phyloP scores from a whole-genome alignment of 2,888 invertebrate genomes.

The Polietes domitor region DNA sequence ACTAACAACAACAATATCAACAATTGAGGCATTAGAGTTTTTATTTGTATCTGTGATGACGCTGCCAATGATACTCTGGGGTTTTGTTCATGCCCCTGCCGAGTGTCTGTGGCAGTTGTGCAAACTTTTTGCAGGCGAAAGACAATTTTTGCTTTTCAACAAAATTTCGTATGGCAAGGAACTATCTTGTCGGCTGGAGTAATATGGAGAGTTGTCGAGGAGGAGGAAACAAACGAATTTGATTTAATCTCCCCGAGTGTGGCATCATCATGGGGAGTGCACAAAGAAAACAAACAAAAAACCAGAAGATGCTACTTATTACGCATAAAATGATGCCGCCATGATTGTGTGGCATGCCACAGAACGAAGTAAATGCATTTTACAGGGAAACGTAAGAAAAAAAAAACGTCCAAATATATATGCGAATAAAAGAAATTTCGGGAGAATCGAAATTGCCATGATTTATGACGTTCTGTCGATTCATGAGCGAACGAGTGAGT shows the following conservation, averaged over 20 bases:
- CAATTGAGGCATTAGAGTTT: slow-evolving; percentile 22
- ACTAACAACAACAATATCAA: slow-evolving; percentile 13
- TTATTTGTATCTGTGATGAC: not conserved
- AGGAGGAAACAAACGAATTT: slow-evolving; percentile 7
- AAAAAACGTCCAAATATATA: too few species aligned
- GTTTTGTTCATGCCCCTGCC: not conserved
- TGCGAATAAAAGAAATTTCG: not conserved
- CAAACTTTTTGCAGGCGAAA: not conserved
- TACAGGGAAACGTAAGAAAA: too few species aligned
- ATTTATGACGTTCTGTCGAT: slow-evolving; percentile 13
- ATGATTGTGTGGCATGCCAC: slow-evolving; percentile 45
- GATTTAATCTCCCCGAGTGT: slow-evolving; percentile 8
- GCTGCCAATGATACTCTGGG: slow-evolving; percentile 3
- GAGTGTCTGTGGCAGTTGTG: too few species aligned
- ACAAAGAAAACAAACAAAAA: slow-evolving; percentile 1
- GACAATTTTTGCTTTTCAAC: not conserved
- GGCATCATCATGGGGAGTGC: not conserved
- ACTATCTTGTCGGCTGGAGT: not conserved
- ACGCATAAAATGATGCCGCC: slow-evolving; percentile 35
- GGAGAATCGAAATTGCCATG: not conserved
- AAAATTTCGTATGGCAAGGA: not conserved
- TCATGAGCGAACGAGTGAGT: too few species aligned
- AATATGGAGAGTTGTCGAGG: not conserved
- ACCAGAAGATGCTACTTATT: slow-evolving; percentile 47
- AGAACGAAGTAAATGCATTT: slow-evolving; percentile 19